These are phyloP conservation scores for Dendrolimus punctatus DNA, from an alignment of 1,140 invertebrate genomes.

Conservation along the genomic window DNA sequence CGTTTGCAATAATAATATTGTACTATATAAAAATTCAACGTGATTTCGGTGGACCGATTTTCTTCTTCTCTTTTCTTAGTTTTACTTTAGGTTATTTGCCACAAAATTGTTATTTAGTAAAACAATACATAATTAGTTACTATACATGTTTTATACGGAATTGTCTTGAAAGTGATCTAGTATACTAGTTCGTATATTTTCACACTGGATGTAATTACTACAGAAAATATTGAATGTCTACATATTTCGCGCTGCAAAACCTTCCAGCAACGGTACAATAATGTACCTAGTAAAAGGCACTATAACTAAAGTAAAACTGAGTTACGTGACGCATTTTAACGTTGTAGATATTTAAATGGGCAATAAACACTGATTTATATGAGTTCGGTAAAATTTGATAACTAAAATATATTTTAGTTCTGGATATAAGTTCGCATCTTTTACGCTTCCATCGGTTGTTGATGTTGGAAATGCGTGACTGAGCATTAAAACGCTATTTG, in stretches of 20 bases:
- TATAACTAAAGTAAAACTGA: constrained; percentile 24
- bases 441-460: constrained; percentile 15
- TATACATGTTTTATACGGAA: no score
- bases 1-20: no score
- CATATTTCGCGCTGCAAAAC: neutral
- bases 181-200: no score
- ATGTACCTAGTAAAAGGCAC: constrained; percentile 12
- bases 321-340: constrained; percentile 25
- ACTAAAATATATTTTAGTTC: constrained; percentile 15
- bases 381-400: constrained; percentile 17
- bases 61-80: no score
- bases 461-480: constrained; percentile 14
- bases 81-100: no score
- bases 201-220: no score
- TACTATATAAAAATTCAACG: no score
- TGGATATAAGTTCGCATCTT: constrained; percentile 10
- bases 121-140: neutral
- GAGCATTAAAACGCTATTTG: constrained; percentile 3
- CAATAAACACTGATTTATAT: constrained; percentile 34
- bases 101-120: neutral
- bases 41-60: no score
- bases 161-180: no score
- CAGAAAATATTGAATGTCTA: no score
- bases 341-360: constrained; percentile 33
- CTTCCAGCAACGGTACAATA: constrained; percentile 13